A percentile compares a stretch with the other conserved stretches of the same genome.
Evolutionary conservation across 2,113 vertebrate genomes (phyloP).

Genomic region (Pomatorhinus ruficollis): DNA sequence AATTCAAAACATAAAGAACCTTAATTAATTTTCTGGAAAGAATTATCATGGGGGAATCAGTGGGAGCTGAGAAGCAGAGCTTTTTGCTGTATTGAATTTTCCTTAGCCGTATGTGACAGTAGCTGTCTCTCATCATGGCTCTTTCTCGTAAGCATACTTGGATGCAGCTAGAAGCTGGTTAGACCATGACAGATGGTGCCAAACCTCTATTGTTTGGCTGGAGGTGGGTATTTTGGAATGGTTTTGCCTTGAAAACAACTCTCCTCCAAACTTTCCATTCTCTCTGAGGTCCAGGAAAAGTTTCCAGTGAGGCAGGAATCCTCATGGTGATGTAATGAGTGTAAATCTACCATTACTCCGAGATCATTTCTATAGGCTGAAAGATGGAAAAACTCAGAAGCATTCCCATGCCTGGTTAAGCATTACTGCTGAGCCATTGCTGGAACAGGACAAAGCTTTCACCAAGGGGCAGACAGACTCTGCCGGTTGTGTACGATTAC

Average conservation of each 20-base stretch:
- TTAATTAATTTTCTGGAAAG: slow-evolving; percentile 15
- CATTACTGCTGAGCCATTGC: neutral
- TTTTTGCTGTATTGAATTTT: neutral
- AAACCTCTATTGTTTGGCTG: neutral
- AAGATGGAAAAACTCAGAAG: neutral
- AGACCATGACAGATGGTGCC: neutral
- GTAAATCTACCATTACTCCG: neutral
- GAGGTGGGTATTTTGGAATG: neutral
- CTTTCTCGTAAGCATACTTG: neutral
- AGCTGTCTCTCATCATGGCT: neutral
- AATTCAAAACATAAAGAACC: neutral
- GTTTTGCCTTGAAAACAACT: neutral
- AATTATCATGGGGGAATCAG: neutral
- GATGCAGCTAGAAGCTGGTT: slow-evolving; percentile 4
- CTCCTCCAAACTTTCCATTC: neutral
- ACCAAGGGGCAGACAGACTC: neutral
- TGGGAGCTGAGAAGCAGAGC: neutral
- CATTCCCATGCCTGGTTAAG: neutral
- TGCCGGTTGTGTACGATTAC: fast-evolving
- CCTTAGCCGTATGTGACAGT: neutral
- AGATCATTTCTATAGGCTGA: neutral
- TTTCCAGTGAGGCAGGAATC: neutral
- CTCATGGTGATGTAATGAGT: neutral
- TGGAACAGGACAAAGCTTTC: neutral
- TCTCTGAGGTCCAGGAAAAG: neutral